phyloP scores from a whole-genome alignment of 2,797 vertebrate genomes.

The Sebastes hubbsi region DNA sequence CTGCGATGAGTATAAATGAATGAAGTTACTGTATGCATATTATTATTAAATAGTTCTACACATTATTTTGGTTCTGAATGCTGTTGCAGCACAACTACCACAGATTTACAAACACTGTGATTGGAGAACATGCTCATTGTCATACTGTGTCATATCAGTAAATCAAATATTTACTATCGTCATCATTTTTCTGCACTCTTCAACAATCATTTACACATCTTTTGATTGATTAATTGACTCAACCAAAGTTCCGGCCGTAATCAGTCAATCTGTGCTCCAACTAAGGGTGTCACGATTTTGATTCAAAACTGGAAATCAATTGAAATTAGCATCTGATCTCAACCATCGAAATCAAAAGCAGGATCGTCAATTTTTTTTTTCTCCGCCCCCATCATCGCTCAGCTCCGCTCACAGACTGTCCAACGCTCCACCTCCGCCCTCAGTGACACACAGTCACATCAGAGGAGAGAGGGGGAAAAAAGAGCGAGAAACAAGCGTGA shows the following conservation, averaged over 20 bases:
- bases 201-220: neutral
- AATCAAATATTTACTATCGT: neutral
- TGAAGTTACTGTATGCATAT: neutral
- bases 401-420: no score
- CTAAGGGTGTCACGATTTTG: no score
- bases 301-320: no score
- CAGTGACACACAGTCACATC: no score
- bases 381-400: no score
- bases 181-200: neutral
- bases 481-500: no score
- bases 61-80: neutral
- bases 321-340: no score
- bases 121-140: neutral
- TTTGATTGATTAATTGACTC: neutral
- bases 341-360: no score
- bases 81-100: neutral
- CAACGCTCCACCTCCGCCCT: no score
- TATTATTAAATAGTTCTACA: neutral
- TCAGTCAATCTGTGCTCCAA: neutral
- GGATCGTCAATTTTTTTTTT: no score
- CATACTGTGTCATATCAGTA: neutral
- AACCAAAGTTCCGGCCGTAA: neutral
- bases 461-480: no score
- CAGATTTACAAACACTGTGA: neutral
- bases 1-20: neutral